Conservation (phyloP, 2,888 invertebrate genomes). For the Lucinisca nassula region DNA sequence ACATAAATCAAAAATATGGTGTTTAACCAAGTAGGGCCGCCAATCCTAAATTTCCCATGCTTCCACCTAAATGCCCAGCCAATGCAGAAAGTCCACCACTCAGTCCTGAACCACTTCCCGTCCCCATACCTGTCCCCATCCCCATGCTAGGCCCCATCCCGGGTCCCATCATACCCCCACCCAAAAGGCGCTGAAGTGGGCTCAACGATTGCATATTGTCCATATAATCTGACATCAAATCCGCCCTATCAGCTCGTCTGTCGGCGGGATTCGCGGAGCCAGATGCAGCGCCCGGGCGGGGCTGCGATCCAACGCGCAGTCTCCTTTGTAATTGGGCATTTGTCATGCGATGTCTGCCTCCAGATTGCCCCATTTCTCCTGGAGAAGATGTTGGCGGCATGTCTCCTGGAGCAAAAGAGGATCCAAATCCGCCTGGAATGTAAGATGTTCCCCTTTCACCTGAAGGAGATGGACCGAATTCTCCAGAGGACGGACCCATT, state of each 20-base stretch:
- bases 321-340: background rate
- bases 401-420: too few species aligned
- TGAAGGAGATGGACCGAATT: background rate
- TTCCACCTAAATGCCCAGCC: background rate
- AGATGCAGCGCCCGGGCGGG: background rate
- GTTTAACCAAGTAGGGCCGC: background rate
- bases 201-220: conserved; percentile 24
- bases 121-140: background rate
- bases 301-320: background rate
- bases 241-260: conserved; percentile 16
- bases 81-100: background rate
- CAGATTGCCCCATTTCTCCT: background rate
- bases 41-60: background rate
- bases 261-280: background rate
- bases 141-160: background rate
- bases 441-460: too few species aligned
- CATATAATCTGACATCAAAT: conserved; percentile 14
- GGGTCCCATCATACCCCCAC: background rate
- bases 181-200: conserved; percentile 3
- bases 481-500: background rate
- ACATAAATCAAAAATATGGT: background rate
- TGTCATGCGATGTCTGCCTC: background rate
- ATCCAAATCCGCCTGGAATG: too few species aligned
- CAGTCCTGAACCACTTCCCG: background rate
- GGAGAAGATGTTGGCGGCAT: too few species aligned